phyloP scores from a whole-genome alignment of 2,113 vertebrate genomes.

The Halichoerus grypus region DNA sequence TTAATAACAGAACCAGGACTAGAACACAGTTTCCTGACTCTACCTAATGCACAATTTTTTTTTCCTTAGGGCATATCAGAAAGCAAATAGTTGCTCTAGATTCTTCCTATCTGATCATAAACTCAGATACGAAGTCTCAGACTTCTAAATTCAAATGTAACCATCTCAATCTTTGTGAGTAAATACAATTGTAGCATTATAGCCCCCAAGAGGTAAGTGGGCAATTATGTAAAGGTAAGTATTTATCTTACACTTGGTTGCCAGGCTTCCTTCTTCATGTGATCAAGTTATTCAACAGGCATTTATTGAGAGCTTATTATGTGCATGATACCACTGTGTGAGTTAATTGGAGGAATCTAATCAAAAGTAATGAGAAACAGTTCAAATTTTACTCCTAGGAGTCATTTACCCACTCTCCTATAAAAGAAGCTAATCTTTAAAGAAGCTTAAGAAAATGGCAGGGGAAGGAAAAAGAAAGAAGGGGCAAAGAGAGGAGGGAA shows the following conservation, averaged over 20 bases:
- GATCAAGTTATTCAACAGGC: background rate
- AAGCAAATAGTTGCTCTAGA: background rate
- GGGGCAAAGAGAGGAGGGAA: background rate
- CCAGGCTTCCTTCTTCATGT: background rate
- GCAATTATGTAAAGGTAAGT: background rate
- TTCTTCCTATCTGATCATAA: background rate
- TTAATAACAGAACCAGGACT: background rate
- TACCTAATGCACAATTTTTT: background rate
- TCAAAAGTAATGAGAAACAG: background rate
- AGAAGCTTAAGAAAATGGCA: background rate
- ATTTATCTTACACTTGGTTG: background rate
- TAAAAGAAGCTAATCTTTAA: background rate
- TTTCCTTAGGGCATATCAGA: background rate
- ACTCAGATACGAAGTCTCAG: background rate
- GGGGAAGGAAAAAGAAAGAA: background rate
- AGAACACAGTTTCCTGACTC: background rate
- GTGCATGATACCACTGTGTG: background rate
- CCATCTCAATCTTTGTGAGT: background rate
- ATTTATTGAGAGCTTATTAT: background rate
- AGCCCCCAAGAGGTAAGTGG: background rate
- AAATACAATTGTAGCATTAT: background rate
- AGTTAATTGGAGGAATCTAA: background rate
- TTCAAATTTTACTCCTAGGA: slow-evolving; percentile 7
- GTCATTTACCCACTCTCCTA: background rate
- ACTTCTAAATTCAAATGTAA: slow-evolving; percentile 21